A percentile compares a stretch with the other conserved stretches of the same genome.
Conservation (phyloP, 2,797 vertebrate species). For the Micropoecilia bifurca region DNA sequence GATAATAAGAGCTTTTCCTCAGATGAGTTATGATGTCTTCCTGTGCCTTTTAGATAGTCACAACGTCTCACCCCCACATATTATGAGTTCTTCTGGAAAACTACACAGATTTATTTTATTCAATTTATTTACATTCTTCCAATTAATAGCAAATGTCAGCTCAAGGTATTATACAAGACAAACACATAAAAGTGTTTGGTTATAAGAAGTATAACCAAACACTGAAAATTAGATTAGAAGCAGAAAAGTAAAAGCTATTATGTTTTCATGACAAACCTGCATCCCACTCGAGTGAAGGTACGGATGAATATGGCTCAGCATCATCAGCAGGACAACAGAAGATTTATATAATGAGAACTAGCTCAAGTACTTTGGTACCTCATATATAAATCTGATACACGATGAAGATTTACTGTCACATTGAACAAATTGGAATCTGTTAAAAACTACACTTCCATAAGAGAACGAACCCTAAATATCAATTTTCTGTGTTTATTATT, state of each 20-base stretch:
- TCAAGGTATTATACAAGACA: not conserved
- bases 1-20: not conserved
- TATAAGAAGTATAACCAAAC: not conserved
- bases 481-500: not conserved
- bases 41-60: not conserved
- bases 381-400: not conserved
- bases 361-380: not conserved
- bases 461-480: not conserved
- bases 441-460: not conserved
- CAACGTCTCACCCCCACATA: not conserved
- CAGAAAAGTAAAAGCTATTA: not conserved
- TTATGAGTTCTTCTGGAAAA: not conserved
- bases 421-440: not conserved
- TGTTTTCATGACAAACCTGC: not conserved
- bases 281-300: not conserved
- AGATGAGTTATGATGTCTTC: not conserved
- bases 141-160: not conserved
- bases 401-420: not conserved
- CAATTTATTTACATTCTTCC: not conserved
- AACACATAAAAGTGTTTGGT: too few species aligned
- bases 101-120: not conserved
- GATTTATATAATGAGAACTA: not conserved
- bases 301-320: not conserved
- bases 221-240: not conserved
- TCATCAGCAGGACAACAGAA: not conserved